phyloP scores from a whole-genome alignment of 2,797 vertebrate genomes.

The Poecilia picta region DNA sequence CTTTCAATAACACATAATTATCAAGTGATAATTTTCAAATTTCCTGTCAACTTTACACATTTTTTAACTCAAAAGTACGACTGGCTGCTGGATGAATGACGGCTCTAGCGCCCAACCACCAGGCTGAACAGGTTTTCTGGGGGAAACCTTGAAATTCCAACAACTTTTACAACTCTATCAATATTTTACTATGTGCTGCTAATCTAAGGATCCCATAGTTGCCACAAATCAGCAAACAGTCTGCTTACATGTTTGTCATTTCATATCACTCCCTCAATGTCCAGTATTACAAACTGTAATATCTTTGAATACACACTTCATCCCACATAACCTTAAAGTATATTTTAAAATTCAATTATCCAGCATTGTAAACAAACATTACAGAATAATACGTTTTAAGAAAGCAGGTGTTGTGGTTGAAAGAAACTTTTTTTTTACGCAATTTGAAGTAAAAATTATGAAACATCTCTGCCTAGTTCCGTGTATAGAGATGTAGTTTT shows the following conservation, averaged over 20 bases:
- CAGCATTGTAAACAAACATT: background rate
- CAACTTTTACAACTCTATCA: background rate
- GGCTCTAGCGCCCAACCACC: too few relatives aligned
- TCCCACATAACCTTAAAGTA: background rate
- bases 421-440: background rate
- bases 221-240: background rate
- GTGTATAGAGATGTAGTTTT: background rate
- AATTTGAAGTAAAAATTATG: too few relatives aligned
- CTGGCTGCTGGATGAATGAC: too few relatives aligned
- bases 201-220: background rate
- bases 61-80: too few relatives aligned
- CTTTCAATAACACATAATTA: too few relatives aligned
- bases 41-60: too few relatives aligned
- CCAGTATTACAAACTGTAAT: background rate
- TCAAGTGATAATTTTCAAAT: too few relatives aligned
- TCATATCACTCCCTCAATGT: background rate
- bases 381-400: background rate
- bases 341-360: background rate
- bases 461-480: too few relatives aligned
- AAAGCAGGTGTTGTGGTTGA: background rate
- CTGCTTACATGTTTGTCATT: background rate
- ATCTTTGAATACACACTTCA: background rate
- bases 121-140: too few relatives aligned
- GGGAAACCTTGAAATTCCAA: background rate
- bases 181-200: background rate